Evolutionary conservation across 2,797 vertebrate genomes (phyloP).

Genomic region (Rousettus madagascariensis): DNA sequence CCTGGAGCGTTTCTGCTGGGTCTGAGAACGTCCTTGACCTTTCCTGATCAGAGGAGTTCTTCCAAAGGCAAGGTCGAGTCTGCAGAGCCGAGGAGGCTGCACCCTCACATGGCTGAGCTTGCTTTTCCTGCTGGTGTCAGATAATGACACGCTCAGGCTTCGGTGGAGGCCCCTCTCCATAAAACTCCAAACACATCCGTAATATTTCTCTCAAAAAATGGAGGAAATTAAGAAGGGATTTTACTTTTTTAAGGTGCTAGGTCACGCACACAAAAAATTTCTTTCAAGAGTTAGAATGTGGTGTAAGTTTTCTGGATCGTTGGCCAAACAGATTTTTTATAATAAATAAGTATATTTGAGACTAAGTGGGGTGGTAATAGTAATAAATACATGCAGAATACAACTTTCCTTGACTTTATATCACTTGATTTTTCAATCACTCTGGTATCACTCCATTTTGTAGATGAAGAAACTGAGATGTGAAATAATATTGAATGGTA

Average conservation of each 20-base stretch:
- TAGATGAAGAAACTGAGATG: background rate
- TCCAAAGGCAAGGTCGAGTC: background rate
- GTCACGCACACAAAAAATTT: background rate
- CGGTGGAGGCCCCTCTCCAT: background rate
- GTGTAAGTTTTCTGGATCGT: background rate
- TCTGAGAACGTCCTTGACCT: background rate
- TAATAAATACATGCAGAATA: background rate
- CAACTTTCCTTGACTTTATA: background rate
- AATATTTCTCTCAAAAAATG: background rate
- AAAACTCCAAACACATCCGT: background rate
- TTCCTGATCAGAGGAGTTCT: background rate
- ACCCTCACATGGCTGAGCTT: rapidly evolving
- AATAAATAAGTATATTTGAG: background rate
- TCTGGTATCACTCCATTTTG: background rate
- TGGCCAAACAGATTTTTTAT: background rate
- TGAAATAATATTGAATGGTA: too few relatives aligned
- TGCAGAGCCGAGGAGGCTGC: background rate
- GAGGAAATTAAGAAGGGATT: background rate
- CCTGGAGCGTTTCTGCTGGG: background rate
- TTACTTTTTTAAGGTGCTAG: background rate
- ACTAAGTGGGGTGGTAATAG: background rate
- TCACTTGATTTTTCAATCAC: background rate
- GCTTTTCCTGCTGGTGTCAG: background rate
- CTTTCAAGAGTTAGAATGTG: background rate
- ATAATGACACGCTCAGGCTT: background rate